A percentile compares a stretch with the other conserved stretches of the same genome.
These are phyloP conservation scores for Congeria kusceri DNA, from an alignment of 2,888 invertebrate genomes.

Conservation along the genomic window DNA sequence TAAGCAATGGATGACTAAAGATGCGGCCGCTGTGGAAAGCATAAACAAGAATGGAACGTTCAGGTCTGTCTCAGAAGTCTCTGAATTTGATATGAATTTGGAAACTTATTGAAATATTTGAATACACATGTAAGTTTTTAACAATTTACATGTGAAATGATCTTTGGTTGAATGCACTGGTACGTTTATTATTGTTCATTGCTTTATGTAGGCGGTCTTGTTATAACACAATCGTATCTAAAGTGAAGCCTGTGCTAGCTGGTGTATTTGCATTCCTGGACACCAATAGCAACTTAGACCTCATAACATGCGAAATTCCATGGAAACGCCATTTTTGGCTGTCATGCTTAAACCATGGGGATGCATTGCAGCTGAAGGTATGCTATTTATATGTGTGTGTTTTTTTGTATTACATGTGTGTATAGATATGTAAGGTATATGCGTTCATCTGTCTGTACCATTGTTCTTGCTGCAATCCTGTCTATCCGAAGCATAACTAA, in stretches of 20 bases:
- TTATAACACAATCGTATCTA: conserved; percentile 72
- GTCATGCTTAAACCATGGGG: conserved; percentile 62
- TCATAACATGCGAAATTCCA: conserved; percentile 48
- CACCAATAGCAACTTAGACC: conserved; percentile 78
- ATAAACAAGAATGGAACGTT: conserved; percentile 80
- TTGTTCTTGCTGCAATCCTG: no score
- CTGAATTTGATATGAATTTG: no score
- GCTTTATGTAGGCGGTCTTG: conserved; percentile 69
- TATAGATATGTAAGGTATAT: neutral
- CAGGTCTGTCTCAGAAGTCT: conserved; percentile 44
- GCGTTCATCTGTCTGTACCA: neutral
- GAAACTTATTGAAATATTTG: no score
- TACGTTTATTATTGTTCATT: no score
- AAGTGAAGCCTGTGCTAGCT: conserved; percentile 78
- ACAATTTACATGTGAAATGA: no score
- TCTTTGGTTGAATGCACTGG: no score
- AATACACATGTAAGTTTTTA: no score
- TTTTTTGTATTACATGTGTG: no score
- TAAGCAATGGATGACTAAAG: conserved; percentile 73
- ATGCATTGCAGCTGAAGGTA: conserved; percentile 59
- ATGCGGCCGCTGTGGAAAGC: conserved; percentile 74
- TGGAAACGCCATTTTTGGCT: conserved; percentile 77
- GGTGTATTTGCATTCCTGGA: conserved; percentile 78
- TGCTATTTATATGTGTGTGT: neutral
- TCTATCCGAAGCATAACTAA: no score